A percentile compares a stretch with the other conserved stretches of the same genome.
Conservation (phyloP, 1,140 invertebrate species). For the Triops cancriformis region DNA sequence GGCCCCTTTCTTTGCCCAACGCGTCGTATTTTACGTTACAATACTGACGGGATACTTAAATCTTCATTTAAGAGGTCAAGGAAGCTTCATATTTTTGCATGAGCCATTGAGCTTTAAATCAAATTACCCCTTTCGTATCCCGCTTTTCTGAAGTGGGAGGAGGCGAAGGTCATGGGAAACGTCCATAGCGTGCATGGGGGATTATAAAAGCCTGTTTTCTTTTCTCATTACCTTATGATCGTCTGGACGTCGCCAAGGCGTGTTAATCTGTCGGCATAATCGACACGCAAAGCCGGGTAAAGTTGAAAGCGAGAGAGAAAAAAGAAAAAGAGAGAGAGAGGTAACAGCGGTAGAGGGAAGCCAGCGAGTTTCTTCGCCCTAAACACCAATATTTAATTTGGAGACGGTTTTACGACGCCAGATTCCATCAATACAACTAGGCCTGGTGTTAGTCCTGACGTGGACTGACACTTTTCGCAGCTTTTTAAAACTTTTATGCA, state of each 20-base stretch:
- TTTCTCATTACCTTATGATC: constrained; percentile 14
- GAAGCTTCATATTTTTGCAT: not conserved
- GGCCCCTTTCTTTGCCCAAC: no score
- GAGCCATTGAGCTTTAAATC: not conserved
- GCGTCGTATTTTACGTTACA: not conserved
- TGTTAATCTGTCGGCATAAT: constrained; percentile 13
- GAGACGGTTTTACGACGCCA: not conserved
- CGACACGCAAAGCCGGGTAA: not conserved
- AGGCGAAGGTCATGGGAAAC: not conserved
- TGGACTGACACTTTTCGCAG: no score
- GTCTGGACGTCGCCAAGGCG: constrained; percentile 11
- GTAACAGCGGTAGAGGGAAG: no score
- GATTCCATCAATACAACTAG: not conserved
- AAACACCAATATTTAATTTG: not conserved
- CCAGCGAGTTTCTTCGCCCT: not conserved
- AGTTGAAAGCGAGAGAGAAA: not conserved
- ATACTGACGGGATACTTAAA: not conserved
- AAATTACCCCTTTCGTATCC: not conserved
- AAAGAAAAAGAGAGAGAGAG: not conserved
- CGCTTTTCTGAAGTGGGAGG: not conserved
- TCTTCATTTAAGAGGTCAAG: not conserved
- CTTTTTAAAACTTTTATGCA: no score
- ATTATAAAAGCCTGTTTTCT: not conserved
- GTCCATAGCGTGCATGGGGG: not conserved
- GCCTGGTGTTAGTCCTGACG: not conserved